Evolutionary conservation across 23 tunicate genomes (phyloP).

Genomic region (Halocynthia roretzi): DNA sequence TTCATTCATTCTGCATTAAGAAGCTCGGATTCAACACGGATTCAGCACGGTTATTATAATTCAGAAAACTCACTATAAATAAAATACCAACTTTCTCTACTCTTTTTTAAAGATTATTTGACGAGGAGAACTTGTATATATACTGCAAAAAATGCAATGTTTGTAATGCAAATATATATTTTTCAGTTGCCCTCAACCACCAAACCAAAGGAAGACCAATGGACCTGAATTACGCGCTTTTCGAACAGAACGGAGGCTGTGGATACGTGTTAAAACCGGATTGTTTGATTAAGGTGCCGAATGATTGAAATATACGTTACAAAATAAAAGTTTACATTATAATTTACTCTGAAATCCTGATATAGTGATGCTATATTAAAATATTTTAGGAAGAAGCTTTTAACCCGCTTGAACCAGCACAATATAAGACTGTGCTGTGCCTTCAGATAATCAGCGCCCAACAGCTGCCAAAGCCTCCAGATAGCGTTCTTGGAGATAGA

Average conservation of each 20-base stretch:
- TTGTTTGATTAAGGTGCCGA: slow-evolving; percentile 28
- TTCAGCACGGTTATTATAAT: no score
- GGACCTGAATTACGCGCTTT: slow-evolving; percentile 67
- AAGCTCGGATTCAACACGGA: no score
- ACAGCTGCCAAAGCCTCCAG: slow-evolving; percentile 77
- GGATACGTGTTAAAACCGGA: slow-evolving; percentile 67
- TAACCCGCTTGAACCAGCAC: slow-evolving; percentile 21
- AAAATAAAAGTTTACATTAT: not conserved
- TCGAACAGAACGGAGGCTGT: slow-evolving; percentile 56
- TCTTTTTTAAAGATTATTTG: no score
- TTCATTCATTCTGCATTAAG: no score
- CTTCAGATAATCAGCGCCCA: slow-evolving; percentile 78
- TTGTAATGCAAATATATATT: no score
- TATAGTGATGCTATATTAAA: not conserved
- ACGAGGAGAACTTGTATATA: no score
- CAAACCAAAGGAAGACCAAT: slow-evolving; percentile 70
- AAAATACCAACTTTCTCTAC: no score
- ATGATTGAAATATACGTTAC: not conserved
- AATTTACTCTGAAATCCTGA: not conserved
- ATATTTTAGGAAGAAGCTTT: slow-evolving; percentile 30
- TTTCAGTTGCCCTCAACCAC: slow-evolving; percentile 63
- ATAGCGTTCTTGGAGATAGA: slow-evolving; percentile 77
- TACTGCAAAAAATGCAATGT: no score
- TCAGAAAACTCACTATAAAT: no score
- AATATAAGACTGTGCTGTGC: slow-evolving; percentile 3